phyloP scores from a whole-genome alignment of 2,888 invertebrate species.

The Volucella zonaria region DNA sequence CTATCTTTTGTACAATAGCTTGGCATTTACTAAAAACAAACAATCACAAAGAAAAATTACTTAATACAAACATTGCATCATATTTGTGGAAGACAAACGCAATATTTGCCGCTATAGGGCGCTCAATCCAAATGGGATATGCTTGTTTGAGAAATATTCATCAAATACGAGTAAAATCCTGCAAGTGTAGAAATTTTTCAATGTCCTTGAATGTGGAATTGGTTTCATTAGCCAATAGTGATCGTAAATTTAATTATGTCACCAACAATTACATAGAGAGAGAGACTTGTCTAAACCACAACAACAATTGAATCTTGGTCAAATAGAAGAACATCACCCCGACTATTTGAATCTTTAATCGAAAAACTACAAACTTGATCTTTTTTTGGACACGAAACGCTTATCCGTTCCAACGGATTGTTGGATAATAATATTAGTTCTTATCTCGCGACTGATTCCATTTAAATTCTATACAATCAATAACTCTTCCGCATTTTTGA shows the following conservation, averaged over 20 bases:
- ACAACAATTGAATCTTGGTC: constrained; percentile 28
- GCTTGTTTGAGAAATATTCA: no score
- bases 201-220: constrained; percentile 48
- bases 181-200: no score
- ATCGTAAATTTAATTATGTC: constrained; percentile 57
- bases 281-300: constrained; percentile 8
- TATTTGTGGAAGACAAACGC: no score
- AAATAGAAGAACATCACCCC: constrained; percentile 38
- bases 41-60: no score
- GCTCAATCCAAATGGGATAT: no score
- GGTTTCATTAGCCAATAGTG: constrained; percentile 24
- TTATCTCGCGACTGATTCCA: constrained; percentile 17
- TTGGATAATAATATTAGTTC: constrained; percentile 6
- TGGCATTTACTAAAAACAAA: no score
- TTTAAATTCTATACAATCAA: background rate
- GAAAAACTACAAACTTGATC: constrained; percentile 28
- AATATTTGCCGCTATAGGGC: no score
- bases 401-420: background rate
- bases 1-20: no score
- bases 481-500: background rate
- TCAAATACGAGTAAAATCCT: no score
- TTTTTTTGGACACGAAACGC: constrained; percentile 10
- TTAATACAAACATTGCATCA: no score
- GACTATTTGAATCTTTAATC: background rate
- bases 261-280: constrained; percentile 38